Conservation (phyloP, 2,113 vertebrate species). For the Zingel zingel region DNA sequence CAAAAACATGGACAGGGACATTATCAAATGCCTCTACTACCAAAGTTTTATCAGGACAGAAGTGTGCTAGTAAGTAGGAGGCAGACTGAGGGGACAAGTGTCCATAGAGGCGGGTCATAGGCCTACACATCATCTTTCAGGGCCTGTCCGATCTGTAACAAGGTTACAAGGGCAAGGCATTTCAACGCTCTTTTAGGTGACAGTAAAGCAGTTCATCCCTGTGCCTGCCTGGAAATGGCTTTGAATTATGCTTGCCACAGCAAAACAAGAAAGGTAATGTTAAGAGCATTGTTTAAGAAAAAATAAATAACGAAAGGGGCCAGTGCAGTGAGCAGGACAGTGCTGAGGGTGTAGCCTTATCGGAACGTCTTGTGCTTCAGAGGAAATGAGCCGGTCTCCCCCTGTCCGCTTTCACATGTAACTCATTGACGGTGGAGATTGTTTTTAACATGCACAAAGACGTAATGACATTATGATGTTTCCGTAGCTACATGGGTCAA, state of each 20-base stretch:
- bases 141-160: too few species aligned
- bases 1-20: neutral
- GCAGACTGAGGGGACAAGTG: neutral
- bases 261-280: too few species aligned
- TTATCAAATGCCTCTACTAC: neutral
- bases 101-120: neutral
- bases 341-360: neutral
- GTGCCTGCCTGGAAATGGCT: accelerated
- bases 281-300: too few species aligned
- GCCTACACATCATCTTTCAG: neutral
- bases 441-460: neutral
- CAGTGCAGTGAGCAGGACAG: neutral
- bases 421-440: too few species aligned
- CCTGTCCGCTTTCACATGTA: neutral
- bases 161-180: neutral
- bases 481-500: neutral
- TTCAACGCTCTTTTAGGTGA: accelerated
- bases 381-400: neutral
- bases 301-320: accelerated
- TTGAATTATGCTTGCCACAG: too few species aligned
- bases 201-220: accelerated
- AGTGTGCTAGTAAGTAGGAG: neutral
- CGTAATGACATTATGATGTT: neutral
- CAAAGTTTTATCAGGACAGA: neutral
- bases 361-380: constrained; percentile 39